Percentiles rank a stretch among this genome's conserved stretches.
phyloP scores from a whole-genome alignment of 2,888 invertebrate species.

The Rutpela maculata region DNA sequence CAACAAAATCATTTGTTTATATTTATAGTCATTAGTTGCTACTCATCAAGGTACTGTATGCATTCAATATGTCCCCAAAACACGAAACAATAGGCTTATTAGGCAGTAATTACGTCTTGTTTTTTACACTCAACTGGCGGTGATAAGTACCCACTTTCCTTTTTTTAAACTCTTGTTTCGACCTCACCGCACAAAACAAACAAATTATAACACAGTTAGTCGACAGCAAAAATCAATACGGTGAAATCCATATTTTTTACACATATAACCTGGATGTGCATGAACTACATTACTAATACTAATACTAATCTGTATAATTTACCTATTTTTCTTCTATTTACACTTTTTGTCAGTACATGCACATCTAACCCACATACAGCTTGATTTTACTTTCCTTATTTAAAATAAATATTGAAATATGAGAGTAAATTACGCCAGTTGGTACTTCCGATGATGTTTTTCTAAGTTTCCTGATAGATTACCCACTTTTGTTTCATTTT shows the following conservation, averaged over 20 bases:
- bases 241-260: conserved; percentile 19
- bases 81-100: neutral
- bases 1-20: neutral
- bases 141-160: conserved; percentile 17
- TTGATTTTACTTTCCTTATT: conserved; percentile 4
- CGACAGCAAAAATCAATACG: conserved; percentile 5
- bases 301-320: neutral
- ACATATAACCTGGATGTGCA: conserved; percentile 17
- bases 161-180: conserved; percentile 24
- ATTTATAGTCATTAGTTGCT: neutral
- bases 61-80: neutral
- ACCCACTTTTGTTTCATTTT: neutral
- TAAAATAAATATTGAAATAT: neutral
- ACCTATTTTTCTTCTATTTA: conserved; percentile 5
- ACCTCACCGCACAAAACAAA: conserved; percentile 14
- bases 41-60: neutral
- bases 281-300: conserved; percentile 1
- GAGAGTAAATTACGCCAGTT: neutral
- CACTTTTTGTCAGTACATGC: neutral
- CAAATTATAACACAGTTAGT: conserved; percentile 20
- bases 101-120: neutral
- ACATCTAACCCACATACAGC: conserved; percentile 1
- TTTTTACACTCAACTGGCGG: conserved; percentile 8
- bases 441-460: neutral
- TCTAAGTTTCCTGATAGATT: neutral